A percentile compares a stretch with the other conserved stretches of the same genome.
Conservation (phyloP, 2,113 vertebrate genomes). For the Elgaria multicarinata region DNA sequence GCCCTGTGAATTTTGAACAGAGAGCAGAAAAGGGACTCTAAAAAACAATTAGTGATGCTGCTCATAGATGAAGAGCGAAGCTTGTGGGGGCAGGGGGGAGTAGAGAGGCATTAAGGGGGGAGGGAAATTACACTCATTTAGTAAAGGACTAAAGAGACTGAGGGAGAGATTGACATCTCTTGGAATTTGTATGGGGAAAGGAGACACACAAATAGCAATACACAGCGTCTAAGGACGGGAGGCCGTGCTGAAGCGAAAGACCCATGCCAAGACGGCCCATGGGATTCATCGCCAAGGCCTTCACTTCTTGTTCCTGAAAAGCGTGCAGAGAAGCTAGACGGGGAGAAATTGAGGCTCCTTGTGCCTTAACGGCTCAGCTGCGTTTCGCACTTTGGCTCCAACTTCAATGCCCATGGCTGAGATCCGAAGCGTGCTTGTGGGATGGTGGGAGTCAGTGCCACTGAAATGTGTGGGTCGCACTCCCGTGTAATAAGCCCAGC, state of each 20-base stretch:
- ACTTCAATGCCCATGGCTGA: neutral
- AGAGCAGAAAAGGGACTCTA: conserved; percentile 80
- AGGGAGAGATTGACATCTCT: neutral
- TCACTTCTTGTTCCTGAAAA: conserved; percentile 39
- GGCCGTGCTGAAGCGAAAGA: conserved; percentile 7
- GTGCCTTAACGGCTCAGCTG: neutral
- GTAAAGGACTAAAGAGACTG: conserved; percentile 42
- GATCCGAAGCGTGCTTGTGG: neutral
- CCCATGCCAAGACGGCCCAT: conserved; percentile 48
- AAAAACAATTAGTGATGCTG: conserved; percentile 88
- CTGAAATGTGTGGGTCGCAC: neutral
- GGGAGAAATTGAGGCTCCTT: neutral
- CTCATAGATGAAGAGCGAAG: conserved; percentile 78
- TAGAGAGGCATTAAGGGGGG: conserved; percentile 52
- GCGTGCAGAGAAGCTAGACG: neutral
- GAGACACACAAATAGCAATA: conserved; percentile 43
- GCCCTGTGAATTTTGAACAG: conserved; percentile 85
- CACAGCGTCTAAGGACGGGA: neutral
- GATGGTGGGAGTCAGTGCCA: neutral
- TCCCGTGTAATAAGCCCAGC: neutral
- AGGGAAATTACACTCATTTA: conserved; percentile 66
- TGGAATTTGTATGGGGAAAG: conserved; percentile 49
- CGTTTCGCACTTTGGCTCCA: accelerated
- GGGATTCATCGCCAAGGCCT: neutral
- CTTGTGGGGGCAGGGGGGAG: conserved; percentile 67